Evolutionary conservation across 2,888 invertebrate species (phyloP).

Genomic region (Platycheirus rosarum): DNA sequence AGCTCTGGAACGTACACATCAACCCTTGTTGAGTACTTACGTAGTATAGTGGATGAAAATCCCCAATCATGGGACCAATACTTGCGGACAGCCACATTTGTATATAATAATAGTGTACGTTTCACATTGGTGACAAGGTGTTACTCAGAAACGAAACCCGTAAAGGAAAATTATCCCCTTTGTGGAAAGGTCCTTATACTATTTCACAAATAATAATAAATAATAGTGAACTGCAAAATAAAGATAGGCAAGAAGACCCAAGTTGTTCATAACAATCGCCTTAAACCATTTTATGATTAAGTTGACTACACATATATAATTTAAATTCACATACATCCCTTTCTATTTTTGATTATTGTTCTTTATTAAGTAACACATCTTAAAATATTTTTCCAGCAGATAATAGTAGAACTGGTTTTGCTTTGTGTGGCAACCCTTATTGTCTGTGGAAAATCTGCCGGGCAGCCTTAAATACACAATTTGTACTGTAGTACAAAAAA

Average conservation of each 20-base stretch:
- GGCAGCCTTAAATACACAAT: background rate
- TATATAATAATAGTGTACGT: background rate
- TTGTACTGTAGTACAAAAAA: background rate
- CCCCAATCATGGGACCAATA: constrained; percentile 5
- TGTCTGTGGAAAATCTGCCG: too few relatives aligned
- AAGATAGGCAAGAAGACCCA: background rate
- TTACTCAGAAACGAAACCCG: background rate
- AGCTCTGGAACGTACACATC: background rate
- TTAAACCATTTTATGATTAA: background rate
- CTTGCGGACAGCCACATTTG: background rate
- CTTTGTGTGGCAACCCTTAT: background rate
- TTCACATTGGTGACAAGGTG: background rate
- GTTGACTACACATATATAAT: background rate
- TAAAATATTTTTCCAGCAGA: background rate
- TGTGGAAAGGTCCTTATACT: background rate
- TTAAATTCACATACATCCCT: too few relatives aligned
- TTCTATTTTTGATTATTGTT: too few relatives aligned
- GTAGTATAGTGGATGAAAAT: background rate
- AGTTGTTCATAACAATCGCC: background rate
- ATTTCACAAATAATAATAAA: background rate
- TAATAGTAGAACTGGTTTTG: background rate
- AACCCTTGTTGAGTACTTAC: background rate
- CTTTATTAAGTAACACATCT: too few relatives aligned
- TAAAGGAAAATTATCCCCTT: background rate
- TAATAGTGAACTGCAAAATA: background rate